Conservation (phyloP, 2,888 invertebrate species). For the Drosophila rellima region DNA sequence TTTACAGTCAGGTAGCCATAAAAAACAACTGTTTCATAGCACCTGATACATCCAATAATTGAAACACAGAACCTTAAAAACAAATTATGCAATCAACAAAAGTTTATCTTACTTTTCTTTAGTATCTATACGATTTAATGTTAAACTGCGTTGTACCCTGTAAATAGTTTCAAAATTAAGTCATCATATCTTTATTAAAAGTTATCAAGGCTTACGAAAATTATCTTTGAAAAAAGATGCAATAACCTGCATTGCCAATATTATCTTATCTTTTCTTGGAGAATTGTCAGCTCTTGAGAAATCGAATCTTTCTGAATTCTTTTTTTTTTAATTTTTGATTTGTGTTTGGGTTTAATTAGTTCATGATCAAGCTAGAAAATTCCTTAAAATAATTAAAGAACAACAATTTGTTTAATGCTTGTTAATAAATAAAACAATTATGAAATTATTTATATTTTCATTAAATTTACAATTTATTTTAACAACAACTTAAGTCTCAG, state of each 20-base stretch:
- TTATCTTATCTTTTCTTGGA: conserved; percentile 20
- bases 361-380: no score
- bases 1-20: conserved; percentile 1
- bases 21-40: conserved; percentile 39
- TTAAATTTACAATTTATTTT: no score
- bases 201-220: conserved; percentile 6
- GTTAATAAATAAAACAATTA: no score
- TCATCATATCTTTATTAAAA: background rate
- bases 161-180: background rate
- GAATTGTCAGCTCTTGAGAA: background rate
- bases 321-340: background rate
- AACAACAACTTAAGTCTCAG: no score
- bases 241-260: background rate
- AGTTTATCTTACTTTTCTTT: conserved; percentile 13
- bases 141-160: conserved; percentile 2
- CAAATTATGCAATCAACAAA: conserved; percentile 32
- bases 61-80: conserved; percentile 1
- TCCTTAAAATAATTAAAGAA: no score
- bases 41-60: conserved; percentile 33
- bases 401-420: no score
- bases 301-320: conserved; percentile 7
- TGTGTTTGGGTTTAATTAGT: no score
- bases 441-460: no score
- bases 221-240: background rate
- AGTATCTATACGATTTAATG: background rate